These are phyloP conservation scores for Aporophyla nigra DNA, from an alignment of 2,888 invertebrate species.

Conservation along the genomic window DNA sequence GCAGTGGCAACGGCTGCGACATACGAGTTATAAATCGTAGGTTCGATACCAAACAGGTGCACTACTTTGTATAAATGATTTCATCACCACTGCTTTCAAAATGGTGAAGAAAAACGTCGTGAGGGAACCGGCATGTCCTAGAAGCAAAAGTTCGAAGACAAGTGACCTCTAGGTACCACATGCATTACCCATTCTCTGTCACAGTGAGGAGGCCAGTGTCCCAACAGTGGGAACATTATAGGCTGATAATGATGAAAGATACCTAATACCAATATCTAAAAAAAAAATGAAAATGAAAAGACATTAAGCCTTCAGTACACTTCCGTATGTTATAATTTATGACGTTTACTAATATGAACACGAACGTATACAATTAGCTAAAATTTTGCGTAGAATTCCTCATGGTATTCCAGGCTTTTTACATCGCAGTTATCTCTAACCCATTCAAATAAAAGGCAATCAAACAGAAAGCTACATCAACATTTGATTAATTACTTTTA, in stretches of 20 bases:
- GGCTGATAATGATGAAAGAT: not conserved
- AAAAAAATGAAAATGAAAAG: not conserved
- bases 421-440: constrained; percentile 26
- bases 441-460: constrained; percentile 49
- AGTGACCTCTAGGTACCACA: no score
- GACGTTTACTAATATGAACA: not conserved
- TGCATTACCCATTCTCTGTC: no score
- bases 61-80: no score
- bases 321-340: not conserved
- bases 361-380: not conserved
- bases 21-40: no score
- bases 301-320: not conserved
- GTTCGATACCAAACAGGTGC: no score
- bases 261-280: not conserved
- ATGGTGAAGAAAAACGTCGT: no score
- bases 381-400: constrained; percentile 13
- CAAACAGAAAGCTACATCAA: constrained; percentile 45
- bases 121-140: no score
- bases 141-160: not conserved
- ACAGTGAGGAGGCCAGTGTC: no score
- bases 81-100: no score
- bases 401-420: constrained; percentile 15
- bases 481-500: constrained; percentile 53
- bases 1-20: no score
- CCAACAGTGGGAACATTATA: no score